These are phyloP conservation scores for Indri indri DNA, from an alignment of 2,113 vertebrate genomes.

Conservation along the genomic window DNA sequence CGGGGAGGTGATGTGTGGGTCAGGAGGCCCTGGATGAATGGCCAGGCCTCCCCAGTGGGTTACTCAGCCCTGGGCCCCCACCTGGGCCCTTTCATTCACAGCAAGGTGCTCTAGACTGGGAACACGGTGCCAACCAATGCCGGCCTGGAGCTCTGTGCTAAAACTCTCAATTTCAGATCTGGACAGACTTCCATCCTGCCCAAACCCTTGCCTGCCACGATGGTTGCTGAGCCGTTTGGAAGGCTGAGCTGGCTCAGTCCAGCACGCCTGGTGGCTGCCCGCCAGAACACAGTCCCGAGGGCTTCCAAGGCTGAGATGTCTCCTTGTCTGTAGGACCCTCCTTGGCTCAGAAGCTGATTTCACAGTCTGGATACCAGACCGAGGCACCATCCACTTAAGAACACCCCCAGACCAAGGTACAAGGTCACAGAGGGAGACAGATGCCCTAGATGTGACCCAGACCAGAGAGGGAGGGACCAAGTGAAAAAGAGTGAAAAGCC, in stretches of 20 bases:
- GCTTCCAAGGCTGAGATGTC: not conserved
- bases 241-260: not conserved
- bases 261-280: not conserved
- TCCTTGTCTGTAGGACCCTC: not conserved
- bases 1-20: slow-evolving; percentile 51
- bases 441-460: not conserved
- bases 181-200: not conserved
- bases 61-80: not conserved
- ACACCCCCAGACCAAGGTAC: not conserved
- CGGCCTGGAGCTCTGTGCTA: not conserved
- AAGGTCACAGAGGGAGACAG: not conserved
- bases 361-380: slow-evolving; percentile 68
- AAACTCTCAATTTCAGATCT: not conserved
- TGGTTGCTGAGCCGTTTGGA: not conserved
- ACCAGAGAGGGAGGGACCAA: not conserved
- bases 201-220: not conserved
- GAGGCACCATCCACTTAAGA: not conserved
- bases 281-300: not conserved
- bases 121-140: not conserved
- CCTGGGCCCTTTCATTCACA: not conserved
- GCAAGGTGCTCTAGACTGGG: not conserved
- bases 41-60: not conserved
- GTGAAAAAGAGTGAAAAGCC: not conserved
- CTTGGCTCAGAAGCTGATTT: not conserved
- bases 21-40: not conserved